These are phyloP conservation scores for Tyrannus savana DNA, from an alignment of 2,113 vertebrate genomes.

Conservation along the genomic window DNA sequence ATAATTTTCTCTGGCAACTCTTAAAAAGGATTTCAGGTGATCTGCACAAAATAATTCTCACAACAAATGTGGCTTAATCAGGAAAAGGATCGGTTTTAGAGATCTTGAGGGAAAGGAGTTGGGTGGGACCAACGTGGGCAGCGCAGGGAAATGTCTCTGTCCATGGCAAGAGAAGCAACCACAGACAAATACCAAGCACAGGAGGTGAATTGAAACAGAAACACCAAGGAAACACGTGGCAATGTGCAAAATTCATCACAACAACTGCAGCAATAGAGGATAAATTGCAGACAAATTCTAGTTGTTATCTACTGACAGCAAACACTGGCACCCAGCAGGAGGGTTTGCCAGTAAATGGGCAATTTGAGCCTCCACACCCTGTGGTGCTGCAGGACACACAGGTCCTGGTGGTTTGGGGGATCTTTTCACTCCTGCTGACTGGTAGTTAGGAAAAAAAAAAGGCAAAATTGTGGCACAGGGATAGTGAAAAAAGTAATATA, in stretches of 20 bases:
- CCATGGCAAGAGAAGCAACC: not conserved
- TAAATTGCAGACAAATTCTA: not conserved
- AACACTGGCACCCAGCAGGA: rapidly evolving
- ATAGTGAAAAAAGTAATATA: not conserved
- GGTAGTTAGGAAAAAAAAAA: not conserved
- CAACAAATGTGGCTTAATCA: rapidly evolving
- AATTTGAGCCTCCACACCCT: not conserved
- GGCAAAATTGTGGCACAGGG: not conserved
- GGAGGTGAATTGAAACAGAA: not conserved
- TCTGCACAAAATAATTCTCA: not conserved
- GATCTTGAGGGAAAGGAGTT: not conserved
- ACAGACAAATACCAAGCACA: not conserved
- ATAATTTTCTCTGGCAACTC: not conserved
- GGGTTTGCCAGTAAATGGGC: not conserved
- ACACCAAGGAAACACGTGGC: not conserved
- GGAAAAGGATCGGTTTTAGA: not conserved
- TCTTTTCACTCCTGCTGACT: not conserved
- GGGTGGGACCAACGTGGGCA: not conserved
- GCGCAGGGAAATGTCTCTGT: not conserved
- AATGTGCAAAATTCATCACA: not conserved
- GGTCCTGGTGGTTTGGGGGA: not conserved
- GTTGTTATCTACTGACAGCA: not conserved
- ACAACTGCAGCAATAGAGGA: not conserved
- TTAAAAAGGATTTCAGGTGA: not conserved
- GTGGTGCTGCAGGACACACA: not conserved